phyloP scores from a whole-genome alignment of 1,140 invertebrate species.

The Pseudomyrmex sp. region DNA sequence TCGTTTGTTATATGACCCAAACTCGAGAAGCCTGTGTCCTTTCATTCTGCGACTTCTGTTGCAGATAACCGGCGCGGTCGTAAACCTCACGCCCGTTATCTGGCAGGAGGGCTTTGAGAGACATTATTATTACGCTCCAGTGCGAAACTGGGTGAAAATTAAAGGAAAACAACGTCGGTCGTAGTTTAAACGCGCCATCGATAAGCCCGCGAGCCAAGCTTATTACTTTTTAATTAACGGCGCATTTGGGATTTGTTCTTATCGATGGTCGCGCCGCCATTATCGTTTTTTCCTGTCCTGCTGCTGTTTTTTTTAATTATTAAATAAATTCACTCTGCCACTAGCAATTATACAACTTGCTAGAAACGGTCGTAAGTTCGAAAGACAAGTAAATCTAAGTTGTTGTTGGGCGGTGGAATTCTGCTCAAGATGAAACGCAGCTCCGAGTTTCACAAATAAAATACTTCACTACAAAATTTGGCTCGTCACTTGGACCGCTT shows the following conservation, averaged over 20 bases:
- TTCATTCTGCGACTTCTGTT: conserved; percentile 60
- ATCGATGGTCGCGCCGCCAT: conserved; percentile 36
- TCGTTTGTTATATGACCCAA: conserved; percentile 36
- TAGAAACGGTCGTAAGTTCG: too few relatives aligned
- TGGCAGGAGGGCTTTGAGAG: conserved; percentile 48
- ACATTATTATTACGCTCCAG: conserved; percentile 68
- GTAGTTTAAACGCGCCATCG: conserved; percentile 32
- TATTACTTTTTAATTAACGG: conserved; percentile 73
- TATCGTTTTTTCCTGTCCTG: conserved; percentile 22
- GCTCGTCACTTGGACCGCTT: too few relatives aligned
- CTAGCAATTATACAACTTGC: too few relatives aligned
- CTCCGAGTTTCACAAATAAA: too few relatives aligned
- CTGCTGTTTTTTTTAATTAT: not conserved
- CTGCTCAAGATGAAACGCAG: too few relatives aligned
- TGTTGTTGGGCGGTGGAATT: too few relatives aligned
- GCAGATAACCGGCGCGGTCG: conserved; percentile 54
- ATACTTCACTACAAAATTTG: too few relatives aligned
- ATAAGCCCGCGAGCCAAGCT: conserved; percentile 42
- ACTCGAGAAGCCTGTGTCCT: conserved; percentile 34
- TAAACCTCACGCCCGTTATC: conserved; percentile 60
- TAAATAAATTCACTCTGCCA: too few relatives aligned
- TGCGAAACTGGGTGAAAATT: conserved; percentile 71
- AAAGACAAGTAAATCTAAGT: too few relatives aligned
- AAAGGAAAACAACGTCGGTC: conserved; percentile 69
- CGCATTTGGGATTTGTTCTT: conserved; percentile 39